These are phyloP conservation scores for Setophaga petechia DNA, from an alignment of 2,113 vertebrate species.

Conservation along the genomic window DNA sequence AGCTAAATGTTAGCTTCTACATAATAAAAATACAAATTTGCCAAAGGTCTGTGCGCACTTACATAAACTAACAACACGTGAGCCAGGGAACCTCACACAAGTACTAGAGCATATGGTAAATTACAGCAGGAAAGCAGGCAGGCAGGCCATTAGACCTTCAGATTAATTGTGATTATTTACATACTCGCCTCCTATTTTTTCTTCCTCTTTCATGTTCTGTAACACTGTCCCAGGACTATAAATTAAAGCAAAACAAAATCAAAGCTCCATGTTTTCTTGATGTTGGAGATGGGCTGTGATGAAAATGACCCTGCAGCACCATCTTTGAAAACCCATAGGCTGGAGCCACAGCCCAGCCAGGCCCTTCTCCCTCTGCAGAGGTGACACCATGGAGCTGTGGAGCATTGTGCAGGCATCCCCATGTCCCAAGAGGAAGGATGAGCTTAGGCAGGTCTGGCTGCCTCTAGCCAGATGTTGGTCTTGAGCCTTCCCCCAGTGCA, in stretches of 20 bases:
- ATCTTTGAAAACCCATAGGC: rapidly evolving
- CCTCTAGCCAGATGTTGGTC: rapidly evolving
- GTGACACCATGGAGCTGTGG: not conserved
- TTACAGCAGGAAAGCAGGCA: not conserved
- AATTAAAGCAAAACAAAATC: not conserved
- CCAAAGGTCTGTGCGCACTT: constrained; percentile 38
- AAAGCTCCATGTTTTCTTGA: not conserved
- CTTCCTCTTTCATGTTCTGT: not conserved
- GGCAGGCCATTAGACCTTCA: constrained; percentile 20
- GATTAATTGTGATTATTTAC: constrained; percentile 56
- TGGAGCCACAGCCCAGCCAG: not conserved
- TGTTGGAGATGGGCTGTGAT: not conserved
- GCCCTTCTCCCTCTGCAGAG: not conserved
- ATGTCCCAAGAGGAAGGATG: rapidly evolving
- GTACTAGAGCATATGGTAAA: constrained; percentile 52
- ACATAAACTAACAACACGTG: constrained; percentile 41
- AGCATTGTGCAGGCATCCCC: no score
- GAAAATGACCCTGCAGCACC: not conserved
- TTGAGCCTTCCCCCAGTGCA: rapidly evolving
- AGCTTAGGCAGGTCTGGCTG: not conserved
- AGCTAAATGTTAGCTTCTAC: constrained; percentile 57
- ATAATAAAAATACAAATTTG: constrained; percentile 55
- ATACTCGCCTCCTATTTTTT: not conserved
- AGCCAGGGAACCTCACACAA: constrained; percentile 35
- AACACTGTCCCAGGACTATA: not conserved